Conservation (phyloP, 2,113 vertebrate genomes). For the Laticauda colubrina region DNA sequence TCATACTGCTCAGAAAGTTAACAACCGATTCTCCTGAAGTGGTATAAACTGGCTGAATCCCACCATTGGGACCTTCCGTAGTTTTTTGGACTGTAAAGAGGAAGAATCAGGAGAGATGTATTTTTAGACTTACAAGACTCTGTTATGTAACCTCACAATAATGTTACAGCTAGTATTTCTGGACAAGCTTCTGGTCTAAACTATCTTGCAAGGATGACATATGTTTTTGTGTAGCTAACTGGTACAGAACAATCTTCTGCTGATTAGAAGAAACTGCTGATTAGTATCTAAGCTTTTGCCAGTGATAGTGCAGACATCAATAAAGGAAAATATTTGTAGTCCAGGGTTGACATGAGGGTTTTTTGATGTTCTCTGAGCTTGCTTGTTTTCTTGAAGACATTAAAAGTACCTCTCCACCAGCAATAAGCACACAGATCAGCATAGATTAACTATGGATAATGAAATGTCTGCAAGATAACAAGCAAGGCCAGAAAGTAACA, state of each 20-base stretch:
- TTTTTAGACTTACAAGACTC: not conserved
- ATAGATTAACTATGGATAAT: no score
- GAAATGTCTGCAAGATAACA: no score
- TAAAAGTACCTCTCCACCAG: not conserved
- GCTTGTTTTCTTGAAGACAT: not conserved
- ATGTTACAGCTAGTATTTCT: not conserved
- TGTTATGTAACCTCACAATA: not conserved
- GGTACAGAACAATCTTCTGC: not conserved
- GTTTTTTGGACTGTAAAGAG: not conserved
- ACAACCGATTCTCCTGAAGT: no score
- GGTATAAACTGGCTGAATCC: no score
- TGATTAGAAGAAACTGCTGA: not conserved
- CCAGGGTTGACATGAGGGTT: no score
- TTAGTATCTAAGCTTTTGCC: not conserved
- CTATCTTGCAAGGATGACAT: not conserved
- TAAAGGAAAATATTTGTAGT: no score
- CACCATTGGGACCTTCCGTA: not conserved
- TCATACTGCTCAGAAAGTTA: no score
- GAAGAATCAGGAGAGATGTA: not conserved
- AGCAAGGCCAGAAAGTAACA: no score
- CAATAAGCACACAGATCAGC: no score
- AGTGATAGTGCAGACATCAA: not conserved
- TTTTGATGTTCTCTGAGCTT: no score
- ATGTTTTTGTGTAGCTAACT: not conserved
- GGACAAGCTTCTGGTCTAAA: not conserved